Conservation (phyloP, 1,140 invertebrate species). For the Ctenoplectra terminalis region DNA sequence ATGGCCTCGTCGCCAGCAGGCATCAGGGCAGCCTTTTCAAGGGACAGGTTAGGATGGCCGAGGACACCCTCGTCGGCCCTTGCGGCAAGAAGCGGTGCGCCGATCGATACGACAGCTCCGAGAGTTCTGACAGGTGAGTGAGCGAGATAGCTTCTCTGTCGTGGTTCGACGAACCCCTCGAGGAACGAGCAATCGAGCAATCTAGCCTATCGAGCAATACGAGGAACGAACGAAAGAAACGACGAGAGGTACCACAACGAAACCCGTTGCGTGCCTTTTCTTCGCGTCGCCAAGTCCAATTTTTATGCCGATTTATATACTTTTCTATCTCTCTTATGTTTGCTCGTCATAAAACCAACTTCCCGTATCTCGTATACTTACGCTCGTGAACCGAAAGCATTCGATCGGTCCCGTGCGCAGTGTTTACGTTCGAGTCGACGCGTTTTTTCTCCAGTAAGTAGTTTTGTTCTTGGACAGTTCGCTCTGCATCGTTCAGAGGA, state of each 20-base stretch:
- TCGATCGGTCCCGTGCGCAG: background rate
- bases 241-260: background rate
- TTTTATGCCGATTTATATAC: background rate
- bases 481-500: slow-evolving; percentile 8
- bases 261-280: background rate
- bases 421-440: slow-evolving; percentile 9
- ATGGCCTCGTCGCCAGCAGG: slow-evolving; percentile 57
- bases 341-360: background rate
- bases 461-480: background rate
- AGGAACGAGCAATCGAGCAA: slow-evolving; percentile 11
- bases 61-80: slow-evolving; percentile 75
- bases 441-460: background rate
- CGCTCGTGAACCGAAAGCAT: background rate
- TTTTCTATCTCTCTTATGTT: background rate
- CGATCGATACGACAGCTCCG: slow-evolving; percentile 94
- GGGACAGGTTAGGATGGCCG: slow-evolving; percentile 75
- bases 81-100: slow-evolving; percentile 92
- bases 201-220: no score
- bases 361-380: background rate
- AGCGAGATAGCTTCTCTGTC: slow-evolving; percentile 45
- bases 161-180: slow-evolving; percentile 31
- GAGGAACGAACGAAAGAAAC: slow-evolving; percentile 1
- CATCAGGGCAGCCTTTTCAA: slow-evolving; percentile 71
- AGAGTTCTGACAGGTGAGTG: slow-evolving; percentile 93
- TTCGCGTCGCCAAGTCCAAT: background rate